These are phyloP conservation scores for Choristoneura fumiferana DNA, from an alignment of 1,140 invertebrate species.

Conservation along the genomic window DNA sequence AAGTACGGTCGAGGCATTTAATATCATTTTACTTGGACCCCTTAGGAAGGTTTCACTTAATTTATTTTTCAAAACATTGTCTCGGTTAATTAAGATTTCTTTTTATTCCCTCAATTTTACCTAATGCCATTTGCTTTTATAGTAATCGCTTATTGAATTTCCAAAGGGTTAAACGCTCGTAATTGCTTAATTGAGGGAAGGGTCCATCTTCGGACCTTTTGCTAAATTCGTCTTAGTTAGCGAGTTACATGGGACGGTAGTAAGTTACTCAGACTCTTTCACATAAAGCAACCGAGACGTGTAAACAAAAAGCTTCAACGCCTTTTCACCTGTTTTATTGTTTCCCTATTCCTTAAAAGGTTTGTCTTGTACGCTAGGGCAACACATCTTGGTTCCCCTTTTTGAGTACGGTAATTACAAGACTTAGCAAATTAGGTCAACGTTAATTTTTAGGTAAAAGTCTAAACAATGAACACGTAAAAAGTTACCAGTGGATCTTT, in stretches of 20 bases:
- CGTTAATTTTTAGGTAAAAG: slow-evolving; percentile 5
- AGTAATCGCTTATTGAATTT: slow-evolving; percentile 39
- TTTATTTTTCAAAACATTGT: slow-evolving; percentile 17
- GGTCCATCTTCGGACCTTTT: slow-evolving; percentile 35
- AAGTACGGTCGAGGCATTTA: slow-evolving; percentile 17
- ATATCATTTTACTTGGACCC: slow-evolving; percentile 15
- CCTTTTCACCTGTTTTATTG: slow-evolving; percentile 28
- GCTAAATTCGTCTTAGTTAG: slow-evolving; percentile 40
- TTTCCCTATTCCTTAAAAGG: slow-evolving; percentile 25
- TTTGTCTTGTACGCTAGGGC: slow-evolving; percentile 19
- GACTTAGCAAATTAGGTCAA: not conserved
- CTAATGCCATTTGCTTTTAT: slow-evolving; percentile 27
- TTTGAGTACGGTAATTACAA: slow-evolving; percentile 12
- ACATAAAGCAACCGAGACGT: slow-evolving; percentile 2
- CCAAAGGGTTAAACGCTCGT: slow-evolving; percentile 33
- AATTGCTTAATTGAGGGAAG: slow-evolving; percentile 44
- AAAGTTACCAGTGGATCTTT: not conserved
- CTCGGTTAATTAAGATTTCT: slow-evolving; percentile 17
- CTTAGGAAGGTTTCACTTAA: slow-evolving; percentile 18
- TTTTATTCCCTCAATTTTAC: slow-evolving; percentile 10
- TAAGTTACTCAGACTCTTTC: slow-evolving; percentile 26
- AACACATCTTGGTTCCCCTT: not conserved
- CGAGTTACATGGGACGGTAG: slow-evolving; percentile 27
- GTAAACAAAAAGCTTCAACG: slow-evolving; percentile 27
- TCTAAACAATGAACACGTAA: not conserved